A percentile compares a stretch with the other conserved stretches of the same genome.
Evolutionary conservation across 2,797 vertebrate species (phyloP).

Genomic region (Mormyrus hasselquistii): DNA sequence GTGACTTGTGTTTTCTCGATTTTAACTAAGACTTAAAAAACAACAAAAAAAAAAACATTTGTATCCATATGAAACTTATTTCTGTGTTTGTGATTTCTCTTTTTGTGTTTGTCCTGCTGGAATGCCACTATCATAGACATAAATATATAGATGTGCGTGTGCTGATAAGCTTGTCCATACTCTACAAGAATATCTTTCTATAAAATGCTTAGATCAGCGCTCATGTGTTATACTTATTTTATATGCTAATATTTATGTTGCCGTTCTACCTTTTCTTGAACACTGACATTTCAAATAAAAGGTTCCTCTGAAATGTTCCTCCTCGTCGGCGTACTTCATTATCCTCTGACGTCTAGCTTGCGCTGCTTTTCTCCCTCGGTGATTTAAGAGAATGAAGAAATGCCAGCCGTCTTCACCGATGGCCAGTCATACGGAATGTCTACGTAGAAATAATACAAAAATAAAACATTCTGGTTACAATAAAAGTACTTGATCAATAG

Average conservation of each 20-base stretch:
- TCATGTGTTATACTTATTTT: slow-evolving; percentile 91
- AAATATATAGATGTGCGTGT: slow-evolving; percentile 69
- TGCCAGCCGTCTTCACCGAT: background rate
- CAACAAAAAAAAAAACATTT: slow-evolving; percentile 49
- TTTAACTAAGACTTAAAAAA: slow-evolving; percentile 47
- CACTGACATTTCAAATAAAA: slow-evolving; percentile 94
- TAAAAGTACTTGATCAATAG: background rate
- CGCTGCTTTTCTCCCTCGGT: background rate
- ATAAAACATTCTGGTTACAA: background rate
- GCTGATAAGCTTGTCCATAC: slow-evolving; percentile 65
- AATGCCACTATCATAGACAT: slow-evolving; percentile 70
- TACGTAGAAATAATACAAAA: background rate
- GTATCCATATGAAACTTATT: slow-evolving; percentile 60
- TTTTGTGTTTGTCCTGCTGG: slow-evolving; percentile 65
- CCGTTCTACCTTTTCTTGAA: slow-evolving; percentile 86
- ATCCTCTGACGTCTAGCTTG: background rate
- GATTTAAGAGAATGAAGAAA: background rate
- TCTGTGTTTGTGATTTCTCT: slow-evolving; percentile 68
- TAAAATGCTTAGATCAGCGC: slow-evolving; percentile 73
- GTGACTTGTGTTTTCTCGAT: slow-evolving; percentile 63
- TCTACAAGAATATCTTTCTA: slow-evolving; percentile 75
- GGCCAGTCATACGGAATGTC: background rate
- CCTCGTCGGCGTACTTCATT: slow-evolving; percentile 26
- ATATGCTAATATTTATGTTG: slow-evolving; percentile 99
- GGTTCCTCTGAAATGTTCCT: slow-evolving; percentile 70